A percentile compares a stretch with the other conserved stretches of the same genome.
Evolutionary conservation across 2,888 invertebrate genomes (phyloP).

Genomic region (Andrena fulva): DNA sequence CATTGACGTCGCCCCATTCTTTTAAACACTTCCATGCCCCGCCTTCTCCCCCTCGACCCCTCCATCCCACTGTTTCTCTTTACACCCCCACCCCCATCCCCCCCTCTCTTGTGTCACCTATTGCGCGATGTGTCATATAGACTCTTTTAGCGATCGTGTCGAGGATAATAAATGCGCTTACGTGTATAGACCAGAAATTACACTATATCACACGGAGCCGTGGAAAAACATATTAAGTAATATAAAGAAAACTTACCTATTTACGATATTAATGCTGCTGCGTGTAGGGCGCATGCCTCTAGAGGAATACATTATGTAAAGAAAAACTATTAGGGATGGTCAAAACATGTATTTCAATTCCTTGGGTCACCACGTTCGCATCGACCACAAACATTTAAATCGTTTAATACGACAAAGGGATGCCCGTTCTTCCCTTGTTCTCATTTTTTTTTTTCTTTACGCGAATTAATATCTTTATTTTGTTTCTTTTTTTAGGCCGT

Average conservation of each 20-base stretch:
- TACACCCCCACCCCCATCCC: constrained; percentile 12
- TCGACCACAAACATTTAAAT: constrained; percentile 5
- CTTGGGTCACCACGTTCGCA: constrained; percentile 13
- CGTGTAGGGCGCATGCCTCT: constrained; percentile 80
- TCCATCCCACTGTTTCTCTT: constrained; percentile 57
- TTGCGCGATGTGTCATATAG: constrained; percentile 75
- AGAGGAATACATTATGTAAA: constrained; percentile 78
- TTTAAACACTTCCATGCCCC: constrained; percentile 74
- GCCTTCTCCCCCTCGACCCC: constrained; percentile 26
- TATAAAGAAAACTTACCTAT: constrained; percentile 78
- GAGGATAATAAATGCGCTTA: constrained; percentile 82
- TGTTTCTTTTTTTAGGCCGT: not conserved
- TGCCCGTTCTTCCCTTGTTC: not conserved
- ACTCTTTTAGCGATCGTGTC: constrained; percentile 79
- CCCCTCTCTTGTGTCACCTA: constrained; percentile 54
- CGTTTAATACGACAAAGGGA: not conserved
- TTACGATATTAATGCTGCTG: constrained; percentile 81
- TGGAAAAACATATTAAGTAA: constrained; percentile 75
- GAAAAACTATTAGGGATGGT: constrained; percentile 76
- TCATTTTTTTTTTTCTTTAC: not conserved
- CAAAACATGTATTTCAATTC: constrained; percentile 67
- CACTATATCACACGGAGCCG: constrained; percentile 76
- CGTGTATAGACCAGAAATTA: constrained; percentile 80
- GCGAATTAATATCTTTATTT: constrained; percentile 8
- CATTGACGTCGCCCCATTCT: constrained; percentile 75